Evolutionary conservation across 2,797 vertebrate genomes (phyloP).

Genomic region (Muscicapa striata): DNA sequence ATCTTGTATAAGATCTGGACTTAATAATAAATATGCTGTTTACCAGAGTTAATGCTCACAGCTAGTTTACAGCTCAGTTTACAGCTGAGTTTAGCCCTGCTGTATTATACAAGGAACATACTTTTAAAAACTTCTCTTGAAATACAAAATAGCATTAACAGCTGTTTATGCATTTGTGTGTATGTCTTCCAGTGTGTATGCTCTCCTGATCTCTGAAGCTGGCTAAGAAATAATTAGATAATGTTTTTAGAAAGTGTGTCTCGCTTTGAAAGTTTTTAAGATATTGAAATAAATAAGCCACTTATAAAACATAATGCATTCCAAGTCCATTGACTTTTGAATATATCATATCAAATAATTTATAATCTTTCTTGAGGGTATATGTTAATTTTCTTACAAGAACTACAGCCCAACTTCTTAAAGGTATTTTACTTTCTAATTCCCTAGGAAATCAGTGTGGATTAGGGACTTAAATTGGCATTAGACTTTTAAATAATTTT

Average conservation of each 20-base stretch:
- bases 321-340: neutral
- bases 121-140: neutral
- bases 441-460: constrained; percentile 48
- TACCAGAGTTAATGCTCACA: neutral
- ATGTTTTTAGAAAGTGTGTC: neutral
- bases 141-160: neutral
- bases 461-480: constrained; percentile 49
- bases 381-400: constrained; percentile 48
- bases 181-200: neutral
- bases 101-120: neutral
- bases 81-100: neutral
- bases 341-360: constrained; percentile 36
- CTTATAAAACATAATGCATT: neutral
- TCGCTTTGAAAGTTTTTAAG: neutral
- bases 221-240: neutral
- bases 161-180: neutral
- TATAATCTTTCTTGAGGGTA: constrained; percentile 50
- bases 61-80: neutral
- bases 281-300: constrained; percentile 3
- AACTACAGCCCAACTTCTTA: constrained; percentile 23
- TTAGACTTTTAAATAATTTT: constrained; percentile 60
- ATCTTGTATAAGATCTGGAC: neutral
- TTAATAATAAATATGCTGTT: neutral
- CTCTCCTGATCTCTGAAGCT: neutral
- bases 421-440: constrained; percentile 43